Conservation (phyloP, 30 jellyfish, hydroid and myxozoan species). For the Chrysaora quinquecirrha region DNA sequence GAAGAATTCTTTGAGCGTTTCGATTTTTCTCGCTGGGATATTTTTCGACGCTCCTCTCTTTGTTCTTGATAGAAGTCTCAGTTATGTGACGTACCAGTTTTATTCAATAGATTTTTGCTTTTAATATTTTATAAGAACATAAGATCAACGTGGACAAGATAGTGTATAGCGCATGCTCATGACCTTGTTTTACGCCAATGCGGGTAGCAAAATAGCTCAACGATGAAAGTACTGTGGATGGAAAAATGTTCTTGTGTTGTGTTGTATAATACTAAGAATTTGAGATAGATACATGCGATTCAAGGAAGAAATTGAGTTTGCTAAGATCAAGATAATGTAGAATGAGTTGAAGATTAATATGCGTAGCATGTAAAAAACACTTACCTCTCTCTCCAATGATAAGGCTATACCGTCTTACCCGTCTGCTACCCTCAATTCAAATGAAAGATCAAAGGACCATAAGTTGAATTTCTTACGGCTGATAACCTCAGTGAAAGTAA, state of each 20-base stretch:
- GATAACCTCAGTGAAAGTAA: constrained; percentile 50
- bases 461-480: constrained; percentile 49
- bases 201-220: neutral
- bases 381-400: constrained; percentile 16
- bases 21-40: too few relatives aligned
- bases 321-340: neutral
- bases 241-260: too few relatives aligned
- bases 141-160: neutral
- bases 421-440: constrained; percentile 31
- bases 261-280: too few relatives aligned
- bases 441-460: constrained; percentile 52
- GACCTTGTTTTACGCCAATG: neutral
- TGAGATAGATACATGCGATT: too few relatives aligned
- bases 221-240: neutral
- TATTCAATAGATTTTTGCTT: neutral
- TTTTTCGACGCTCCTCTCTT: neutral
- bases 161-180: neutral
- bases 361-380: too few relatives aligned
- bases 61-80: neutral
- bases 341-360: neutral
- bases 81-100: neutral
- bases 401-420: constrained; percentile 51
- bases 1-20: neutral
- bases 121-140: constrained; percentile 5
- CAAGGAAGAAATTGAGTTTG: too few relatives aligned